phyloP scores from a whole-genome alignment of 2,888 invertebrate species.

The Dryobota labecula region DNA sequence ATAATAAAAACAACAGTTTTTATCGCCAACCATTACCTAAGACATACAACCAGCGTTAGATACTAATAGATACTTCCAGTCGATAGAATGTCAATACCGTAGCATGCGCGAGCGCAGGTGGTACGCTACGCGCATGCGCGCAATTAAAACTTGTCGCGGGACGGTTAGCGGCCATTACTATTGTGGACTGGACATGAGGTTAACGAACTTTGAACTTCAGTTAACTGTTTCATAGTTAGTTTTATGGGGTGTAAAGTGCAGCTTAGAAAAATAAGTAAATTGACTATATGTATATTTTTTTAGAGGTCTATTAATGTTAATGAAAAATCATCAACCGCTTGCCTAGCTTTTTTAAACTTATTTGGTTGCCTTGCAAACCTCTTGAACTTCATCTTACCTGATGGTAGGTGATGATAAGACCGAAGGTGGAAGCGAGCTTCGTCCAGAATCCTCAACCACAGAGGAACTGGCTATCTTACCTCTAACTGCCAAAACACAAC shows the following conservation, averaged over 20 bases:
- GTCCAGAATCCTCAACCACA: too few relatives aligned
- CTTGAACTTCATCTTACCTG: too few relatives aligned
- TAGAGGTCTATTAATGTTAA: background rate
- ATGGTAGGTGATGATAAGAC: too few relatives aligned
- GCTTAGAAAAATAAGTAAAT: constrained; percentile 10
- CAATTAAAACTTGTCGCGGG: constrained; percentile 73
- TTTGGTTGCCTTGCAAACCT: too few relatives aligned
- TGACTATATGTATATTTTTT: background rate
- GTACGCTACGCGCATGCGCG: constrained; percentile 60
- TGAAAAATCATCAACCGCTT: background rate
- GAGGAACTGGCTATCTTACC: too few relatives aligned
- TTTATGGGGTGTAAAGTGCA: constrained; percentile 2
- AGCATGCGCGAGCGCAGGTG: constrained; percentile 65
- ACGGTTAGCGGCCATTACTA: constrained; percentile 58
- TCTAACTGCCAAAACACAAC: too few relatives aligned
- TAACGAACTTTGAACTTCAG: constrained; percentile 58
- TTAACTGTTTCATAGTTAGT: constrained; percentile 15
- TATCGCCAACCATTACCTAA: background rate
- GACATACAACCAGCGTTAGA: constrained; percentile 8
- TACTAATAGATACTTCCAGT: constrained; percentile 39
- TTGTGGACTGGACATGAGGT: constrained; percentile 29
- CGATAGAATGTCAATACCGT: constrained; percentile 64
- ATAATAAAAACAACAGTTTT: background rate
- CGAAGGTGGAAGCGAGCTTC: too few relatives aligned
- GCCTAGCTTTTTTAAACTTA: background rate